Base-by-base conservation (phyloP, 2,113 vertebrate species). In the Clarias batrachus region DNA sequence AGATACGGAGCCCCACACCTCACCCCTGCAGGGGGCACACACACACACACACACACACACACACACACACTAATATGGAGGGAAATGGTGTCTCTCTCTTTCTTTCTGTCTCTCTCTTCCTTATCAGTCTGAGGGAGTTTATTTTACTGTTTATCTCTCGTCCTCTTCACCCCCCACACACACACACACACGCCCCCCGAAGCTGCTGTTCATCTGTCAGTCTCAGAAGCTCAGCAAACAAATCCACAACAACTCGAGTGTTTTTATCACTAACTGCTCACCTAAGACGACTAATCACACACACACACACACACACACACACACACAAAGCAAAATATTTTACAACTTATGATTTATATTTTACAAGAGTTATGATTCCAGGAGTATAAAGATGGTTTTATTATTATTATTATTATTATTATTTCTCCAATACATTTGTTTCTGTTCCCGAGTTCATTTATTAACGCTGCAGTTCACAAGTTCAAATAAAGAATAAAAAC, bases 181-280 rank as follows among this genome's bases (percentile, higher is more conserved):
- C n/a, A n/a, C n/a, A n/a, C n/a, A n/a, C n/a, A n/a, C n/a, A n/a
- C n/a, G n/a, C 60, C 8, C 23, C 19, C 62, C 71, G 81, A 88
- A 65, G 52, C 86, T 59, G 80, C 83, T 82, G 80, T 87, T 79
- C 82, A 79, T 79, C 59, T 66, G 77, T 85, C 78, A 81, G 48
- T 84, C 84, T 83, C 84, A 79, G 76, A 71, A 84, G 30, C 82
- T 81, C 66, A 19, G 19, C 85, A 80, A 84, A 81, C 74, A 85
- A n/a, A 57, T 85, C 86, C 76, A 82, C 73, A 81, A 59, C 77
- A 81, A 71, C 82, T 65, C 7, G n/a, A 68, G 37, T 27, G 41
- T 25, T 56, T 17, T 68, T 48, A 68, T 82, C 27, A 4, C 27
- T 21, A 60, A 30, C 56, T 8, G 8, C 37, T 80, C 27, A 60